A percentile compares a stretch with the other conserved stretches of the same genome.
Evolutionary conservation across 2,888 invertebrate genomes (phyloP).

Genomic region (Tanaodytes sp.): DNA sequence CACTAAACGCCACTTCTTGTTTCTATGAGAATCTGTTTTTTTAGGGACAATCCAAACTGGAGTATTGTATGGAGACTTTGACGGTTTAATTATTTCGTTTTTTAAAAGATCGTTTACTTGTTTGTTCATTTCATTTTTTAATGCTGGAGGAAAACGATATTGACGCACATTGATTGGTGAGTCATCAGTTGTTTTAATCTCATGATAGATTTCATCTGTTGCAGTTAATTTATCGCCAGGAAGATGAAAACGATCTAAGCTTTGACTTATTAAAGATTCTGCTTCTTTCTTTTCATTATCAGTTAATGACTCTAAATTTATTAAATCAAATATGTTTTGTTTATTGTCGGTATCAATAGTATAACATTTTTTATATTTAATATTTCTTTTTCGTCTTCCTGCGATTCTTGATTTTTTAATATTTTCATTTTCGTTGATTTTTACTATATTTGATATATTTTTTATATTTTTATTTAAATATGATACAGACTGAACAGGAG

Average conservation of each 20-base stretch:
- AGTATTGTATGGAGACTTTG: no score
- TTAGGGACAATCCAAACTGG: no score
- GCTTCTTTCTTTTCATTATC: not conserved
- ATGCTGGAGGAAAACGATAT: not conserved
- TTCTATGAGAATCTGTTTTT: no score
- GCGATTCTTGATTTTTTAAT: not conserved
- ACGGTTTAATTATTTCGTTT: no score
- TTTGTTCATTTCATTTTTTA: constrained; percentile 6
- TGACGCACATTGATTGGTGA: constrained; percentile 1
- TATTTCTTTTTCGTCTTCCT: not conserved
- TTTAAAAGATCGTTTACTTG: no score
- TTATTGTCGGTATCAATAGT: not conserved
- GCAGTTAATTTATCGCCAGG: not conserved
- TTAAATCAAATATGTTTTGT: not conserved
- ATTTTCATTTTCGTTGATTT: not conserved
- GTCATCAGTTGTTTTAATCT: constrained; percentile 2
- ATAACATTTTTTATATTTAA: not conserved
- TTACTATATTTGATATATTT: not conserved
- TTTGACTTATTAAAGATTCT: not conserved
- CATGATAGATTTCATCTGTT: not conserved
- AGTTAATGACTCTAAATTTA: not conserved
- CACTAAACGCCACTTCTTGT: not conserved
- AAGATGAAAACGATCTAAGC: constrained; percentile 1
- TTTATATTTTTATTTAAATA: no score
- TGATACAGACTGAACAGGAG: no score